Base-by-base conservation (phyloP, 92 coral and sea anemone species). In the Epizoanthus ramosus region DNA sequence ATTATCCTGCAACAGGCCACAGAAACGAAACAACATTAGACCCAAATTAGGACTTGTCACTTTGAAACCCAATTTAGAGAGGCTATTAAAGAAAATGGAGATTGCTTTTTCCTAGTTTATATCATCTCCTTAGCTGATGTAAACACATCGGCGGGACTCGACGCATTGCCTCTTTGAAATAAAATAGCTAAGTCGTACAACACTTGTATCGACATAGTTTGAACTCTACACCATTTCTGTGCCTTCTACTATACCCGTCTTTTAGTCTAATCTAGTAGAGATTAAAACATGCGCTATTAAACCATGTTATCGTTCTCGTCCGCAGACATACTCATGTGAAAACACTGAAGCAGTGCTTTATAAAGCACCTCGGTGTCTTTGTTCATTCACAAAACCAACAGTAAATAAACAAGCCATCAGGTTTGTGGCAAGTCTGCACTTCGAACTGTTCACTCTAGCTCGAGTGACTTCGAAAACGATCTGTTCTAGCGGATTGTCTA, bases 41-140 rank as follows among this genome's bases (percentile, higher is more conserved):
- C 35, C 23, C 35, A 19, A 28, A 18, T 66, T 66, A 75, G 53
- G 25, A 57, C 45, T 58, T 58, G 61, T 28, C 57, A 25, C 25
- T 56, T 56, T 74, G 39, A 14, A 74, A 77, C 70, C 71, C 52
- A 39, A 77, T 77, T 77, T 41, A 77, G 71, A 77, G 82, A 77
- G 82, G 82, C 82, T 54, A 57, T 75, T 37, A 19, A 25, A 10
- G 13, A 6, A 15, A 22, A 10, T 60, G 56, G 6, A 50, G 54
- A 50, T 50, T 50, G 14, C 9, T 9, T 50, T 33, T 37, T 39
- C 4, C 61, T 39, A 15, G 12, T 10, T 19, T 21, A 15, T 35
- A 7, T 41, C 71, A 39, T 53, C 45, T 35, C 8, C 33, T 24
- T 23, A 28, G n/a, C 31, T 28, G 31, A 14, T 76, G 4, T 59